A percentile compares a stretch with the other conserved stretches of the same genome.
Evolutionary conservation across 1,140 invertebrate species (phyloP).

Genomic region (Megathymus violae): DNA sequence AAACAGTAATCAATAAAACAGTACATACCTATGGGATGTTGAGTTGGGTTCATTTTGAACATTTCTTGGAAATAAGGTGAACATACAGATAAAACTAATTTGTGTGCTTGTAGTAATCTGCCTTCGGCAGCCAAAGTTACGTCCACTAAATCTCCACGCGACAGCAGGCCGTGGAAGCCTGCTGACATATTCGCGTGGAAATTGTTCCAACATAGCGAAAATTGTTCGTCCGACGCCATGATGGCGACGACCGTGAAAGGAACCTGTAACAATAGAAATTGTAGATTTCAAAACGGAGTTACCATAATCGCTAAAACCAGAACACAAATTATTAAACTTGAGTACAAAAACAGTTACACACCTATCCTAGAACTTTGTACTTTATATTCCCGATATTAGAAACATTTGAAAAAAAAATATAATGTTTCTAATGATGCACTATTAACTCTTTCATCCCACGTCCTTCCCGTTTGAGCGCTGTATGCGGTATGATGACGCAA

Average conservation of each 20-base stretch:
- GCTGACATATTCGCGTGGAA: constrained; percentile 90
- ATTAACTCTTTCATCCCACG: constrained; percentile 67
- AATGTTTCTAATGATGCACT: constrained; percentile 72
- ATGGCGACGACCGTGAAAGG: constrained; percentile 79
- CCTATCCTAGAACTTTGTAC: constrained; percentile 82
- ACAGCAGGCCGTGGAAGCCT: constrained; percentile 89
- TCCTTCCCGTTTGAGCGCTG: constrained; percentile 77
- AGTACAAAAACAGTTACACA: constrained; percentile 50
- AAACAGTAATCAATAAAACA: neutral
- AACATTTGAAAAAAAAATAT: constrained; percentile 80
- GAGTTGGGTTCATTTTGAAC: constrained; percentile 87
- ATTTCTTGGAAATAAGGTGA: constrained; percentile 93
- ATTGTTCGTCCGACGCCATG: constrained; percentile 89
- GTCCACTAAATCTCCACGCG: constrained; percentile 91
- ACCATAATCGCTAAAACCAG: no score
- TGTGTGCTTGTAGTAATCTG: constrained; percentile 91
- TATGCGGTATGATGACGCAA: constrained; percentile 78
- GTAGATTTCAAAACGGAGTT: no score
- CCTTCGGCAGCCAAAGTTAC: constrained; percentile 93
- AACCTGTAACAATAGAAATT: constrained; percentile 61
- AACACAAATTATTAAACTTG: no score
- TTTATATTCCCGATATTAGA: constrained; percentile 80
- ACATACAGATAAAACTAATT: constrained; percentile 92
- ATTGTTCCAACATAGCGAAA: constrained; percentile 91
- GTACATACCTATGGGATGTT: constrained; percentile 84